Percentiles rank a stretch among this genome's conserved stretches.
These are phyloP conservation scores for Xestia ashworthii DNA, from an alignment of 2,888 invertebrate species.

Conservation along the genomic window DNA sequence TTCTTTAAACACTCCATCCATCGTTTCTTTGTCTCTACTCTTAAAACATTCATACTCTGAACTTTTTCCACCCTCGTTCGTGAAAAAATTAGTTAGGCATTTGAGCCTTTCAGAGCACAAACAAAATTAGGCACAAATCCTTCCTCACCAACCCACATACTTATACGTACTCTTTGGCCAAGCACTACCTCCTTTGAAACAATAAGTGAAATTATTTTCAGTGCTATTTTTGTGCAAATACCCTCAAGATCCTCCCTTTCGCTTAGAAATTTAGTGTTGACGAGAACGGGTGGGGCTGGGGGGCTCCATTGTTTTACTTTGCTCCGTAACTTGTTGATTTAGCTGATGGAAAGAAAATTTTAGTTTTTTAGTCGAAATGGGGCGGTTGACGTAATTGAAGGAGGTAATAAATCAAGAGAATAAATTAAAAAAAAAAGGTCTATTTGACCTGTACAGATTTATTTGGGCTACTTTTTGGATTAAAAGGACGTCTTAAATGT, in stretches of 20 bases:
- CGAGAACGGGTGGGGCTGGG: conserved; percentile 38
- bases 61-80: neutral
- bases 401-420: conserved; percentile 30
- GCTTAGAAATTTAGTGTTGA: conserved; percentile 68
- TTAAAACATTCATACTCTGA: no score
- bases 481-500: conserved; percentile 6
- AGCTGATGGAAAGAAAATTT: conserved; percentile 62
- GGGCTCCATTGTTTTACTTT: conserved; percentile 60
- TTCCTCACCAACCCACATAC: conserved; percentile 33
- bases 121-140: conserved; percentile 44
- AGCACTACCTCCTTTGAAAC: conserved; percentile 64
- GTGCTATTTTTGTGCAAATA: conserved; percentile 76
- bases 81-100: neutral
- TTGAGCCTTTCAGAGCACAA: neutral
- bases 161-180: conserved; percentile 60
- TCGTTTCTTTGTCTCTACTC: no score
- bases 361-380: conserved; percentile 52
- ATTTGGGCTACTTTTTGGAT: conserved; percentile 29
- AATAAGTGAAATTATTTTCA: conserved; percentile 77
- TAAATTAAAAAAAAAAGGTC: conserved; percentile 48
- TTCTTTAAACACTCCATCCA: no score
- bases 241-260: conserved; percentile 71
- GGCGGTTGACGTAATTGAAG: conserved; percentile 31
- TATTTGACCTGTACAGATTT: conserved; percentile 20
- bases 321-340: conserved; percentile 65